Evolutionary conservation across 2,888 invertebrate species (phyloP).

Genomic region (Tricholauxania praeusta): DNA sequence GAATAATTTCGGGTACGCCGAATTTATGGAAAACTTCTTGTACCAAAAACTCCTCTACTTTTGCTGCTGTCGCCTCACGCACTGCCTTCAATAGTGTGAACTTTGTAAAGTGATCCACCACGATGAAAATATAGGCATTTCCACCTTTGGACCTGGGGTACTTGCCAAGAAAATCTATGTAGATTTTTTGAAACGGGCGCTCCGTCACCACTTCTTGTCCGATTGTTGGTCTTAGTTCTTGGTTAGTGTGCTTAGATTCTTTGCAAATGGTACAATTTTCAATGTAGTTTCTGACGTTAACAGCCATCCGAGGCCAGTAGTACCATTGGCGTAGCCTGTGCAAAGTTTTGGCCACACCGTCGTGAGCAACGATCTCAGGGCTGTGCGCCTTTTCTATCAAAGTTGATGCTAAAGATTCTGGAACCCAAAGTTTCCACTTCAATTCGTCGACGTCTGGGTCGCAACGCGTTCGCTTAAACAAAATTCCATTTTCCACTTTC

Average conservation of each 20-base stretch:
- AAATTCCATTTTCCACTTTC: constrained; percentile 18
- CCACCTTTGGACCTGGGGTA: too few relatives aligned
- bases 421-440: constrained; percentile 33
- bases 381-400: constrained; percentile 23
- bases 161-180: too few relatives aligned
- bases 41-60: too few relatives aligned
- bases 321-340: constrained; percentile 4
- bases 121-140: too few relatives aligned
- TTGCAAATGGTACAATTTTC: too few relatives aligned
- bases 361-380: constrained; percentile 3
- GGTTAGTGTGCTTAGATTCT: too few relatives aligned
- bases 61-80: too few relatives aligned
- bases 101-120: too few relatives aligned
- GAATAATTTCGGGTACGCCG: too few relatives aligned
- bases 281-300: neutral
- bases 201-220: neutral
- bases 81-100: too few relatives aligned
- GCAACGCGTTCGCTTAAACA: neutral
- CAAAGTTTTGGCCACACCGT: constrained; percentile 29
- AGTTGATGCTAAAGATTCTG: constrained; percentile 6
- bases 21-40: too few relatives aligned
- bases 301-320: neutral
- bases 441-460: neutral
- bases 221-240: neutral
- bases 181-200: too few relatives aligned